phyloP scores from a whole-genome alignment of 1,140 invertebrate genomes.

The Ostrea denselamellosa region DNA sequence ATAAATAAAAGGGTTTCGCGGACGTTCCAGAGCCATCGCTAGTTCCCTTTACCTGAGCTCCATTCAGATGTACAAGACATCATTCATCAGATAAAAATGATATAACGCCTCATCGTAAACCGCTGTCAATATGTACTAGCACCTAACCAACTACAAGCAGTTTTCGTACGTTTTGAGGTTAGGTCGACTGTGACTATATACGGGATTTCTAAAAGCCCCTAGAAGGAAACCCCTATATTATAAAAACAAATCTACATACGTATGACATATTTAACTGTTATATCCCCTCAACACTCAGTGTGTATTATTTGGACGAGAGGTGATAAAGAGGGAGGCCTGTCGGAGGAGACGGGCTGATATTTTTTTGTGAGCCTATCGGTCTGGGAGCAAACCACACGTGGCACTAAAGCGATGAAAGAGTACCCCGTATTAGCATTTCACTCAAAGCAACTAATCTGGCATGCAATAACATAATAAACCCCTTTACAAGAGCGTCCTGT shows the following conservation, averaged over 20 bases:
- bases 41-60: not conserved
- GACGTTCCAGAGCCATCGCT: not conserved
- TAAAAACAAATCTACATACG: too few relatives aligned
- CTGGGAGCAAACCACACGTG: constrained; percentile 7
- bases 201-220: not conserved
- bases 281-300: too few relatives aligned
- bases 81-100: constrained; percentile 33
- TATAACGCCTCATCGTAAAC: constrained; percentile 14
- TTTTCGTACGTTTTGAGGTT: constrained; percentile 11
- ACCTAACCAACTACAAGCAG: not conserved
- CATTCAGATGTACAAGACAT: constrained; percentile 29
- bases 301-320: not conserved
- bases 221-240: not conserved
- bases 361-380: not conserved
- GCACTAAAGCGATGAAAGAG: constrained; percentile 23
- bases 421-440: constrained; percentile 32
- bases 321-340: not conserved
- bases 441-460: constrained; percentile 28
- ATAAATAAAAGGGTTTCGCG: constrained; percentile 12
- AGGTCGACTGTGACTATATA: not conserved
- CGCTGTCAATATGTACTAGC: not conserved
- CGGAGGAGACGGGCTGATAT: constrained; percentile 2
- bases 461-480: constrained; percentile 26
- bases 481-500: constrained; percentile 27
- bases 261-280: too few relatives aligned